Base-by-base conservation (phyloP, 2,113 vertebrate genomes). In the Lethenteron reissneri region DNA sequence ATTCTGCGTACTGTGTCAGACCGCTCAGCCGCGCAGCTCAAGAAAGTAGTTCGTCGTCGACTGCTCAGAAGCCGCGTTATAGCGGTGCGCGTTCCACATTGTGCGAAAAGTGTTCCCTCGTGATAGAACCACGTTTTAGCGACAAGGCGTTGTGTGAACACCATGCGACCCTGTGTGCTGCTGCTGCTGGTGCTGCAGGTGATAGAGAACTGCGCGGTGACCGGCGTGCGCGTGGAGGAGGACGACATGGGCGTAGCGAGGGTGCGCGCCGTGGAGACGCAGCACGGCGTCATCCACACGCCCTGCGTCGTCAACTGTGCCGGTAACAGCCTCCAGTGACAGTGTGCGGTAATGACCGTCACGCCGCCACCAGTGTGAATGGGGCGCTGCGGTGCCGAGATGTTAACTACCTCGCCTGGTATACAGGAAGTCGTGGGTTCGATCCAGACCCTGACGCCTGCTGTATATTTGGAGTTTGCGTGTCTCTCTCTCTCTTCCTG, bases 141-240 rank as follows among this genome's bases (percentile, higher is more conserved):
- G 41, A 6, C 41, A 41, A 41, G 41, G 41, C 41, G 41, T 41
- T 41, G 41, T 41, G 41, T 41, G 41, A 41, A 41, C 41, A 41
- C 41, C 41, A 41, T 5, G 41, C 5, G 41, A 41, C 41, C 41
- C 41, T 1, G 17, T 8, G 13, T 17, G 10, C 11, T 1, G 0
- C 41, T 56, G 25, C 25, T 25, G 25, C 25, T 70, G 15, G 73
- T 21, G n/a, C 41, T 58, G 41, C 78, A 94, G 94, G 87, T 99
- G 77, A 87, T 99, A 0, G 91, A 99, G 81, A 92, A 92, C 82
- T 97, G 94, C 73, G 87, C 87, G 0, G 91, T 99, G 76, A 95
- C 85, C 0, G 88, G 87, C 2, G 84, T 99, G 73, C 82, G 80
- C 41, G 86, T 92, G 64, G 80, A 73, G 72, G 76, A 77, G 0